Evolutionary conservation across 2,888 invertebrate species (phyloP), one percentile per base, ranked within the genome.

Genomic region (Pollenia griseotomentosa): DNA sequence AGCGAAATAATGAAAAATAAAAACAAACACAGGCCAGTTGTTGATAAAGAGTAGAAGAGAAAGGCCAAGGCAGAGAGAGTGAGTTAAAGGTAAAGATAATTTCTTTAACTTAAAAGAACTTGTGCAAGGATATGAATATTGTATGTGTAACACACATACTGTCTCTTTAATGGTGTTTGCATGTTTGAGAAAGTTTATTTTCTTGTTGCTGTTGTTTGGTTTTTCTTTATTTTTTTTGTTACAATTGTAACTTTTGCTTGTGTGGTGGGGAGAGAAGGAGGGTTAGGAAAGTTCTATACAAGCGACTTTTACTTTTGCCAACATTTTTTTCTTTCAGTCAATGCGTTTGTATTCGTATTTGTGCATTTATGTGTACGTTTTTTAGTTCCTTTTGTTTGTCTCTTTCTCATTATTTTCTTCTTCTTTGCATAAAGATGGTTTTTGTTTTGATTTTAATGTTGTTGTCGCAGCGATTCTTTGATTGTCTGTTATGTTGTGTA

Each of bases 301-400:
- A 79, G 74, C 46, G 55, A 80, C 84, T 85, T 85, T 85, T 85
- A 80, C 79, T 85, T 80, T 61, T 79, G 79, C 84, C 74, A 85
- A 68, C 74, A 48, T 68, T 40, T 77, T 19, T 70, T 73, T 77
- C 46, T 75, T 51, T 71, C 53, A 23, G 63, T 23, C 48, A 40
- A 42, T 82, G 23, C 16, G 2, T 59, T 59, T 48, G 16, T 61
- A 40, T 81, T n/a, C 5, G 33, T 33, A 33, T 71, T 59, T 63
- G 46, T 57, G 51, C 19, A 61, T 75, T 57, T 71, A 10, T 71
- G 1, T 53, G 14, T 51, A 46, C 65, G 11, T 78, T 59, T 23
- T 44, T 19, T 9, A 33, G 6, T 59, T n/a, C 70, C 14, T 48
- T 46, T 57, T 68, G 10, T 68, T 44, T 63, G 53, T 73, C 55